Percentiles rank a stretch among this genome's conserved stretches.
phyloP scores from a whole-genome alignment of 2,113 vertebrate species.

The Rhadina sibilatrix region DNA sequence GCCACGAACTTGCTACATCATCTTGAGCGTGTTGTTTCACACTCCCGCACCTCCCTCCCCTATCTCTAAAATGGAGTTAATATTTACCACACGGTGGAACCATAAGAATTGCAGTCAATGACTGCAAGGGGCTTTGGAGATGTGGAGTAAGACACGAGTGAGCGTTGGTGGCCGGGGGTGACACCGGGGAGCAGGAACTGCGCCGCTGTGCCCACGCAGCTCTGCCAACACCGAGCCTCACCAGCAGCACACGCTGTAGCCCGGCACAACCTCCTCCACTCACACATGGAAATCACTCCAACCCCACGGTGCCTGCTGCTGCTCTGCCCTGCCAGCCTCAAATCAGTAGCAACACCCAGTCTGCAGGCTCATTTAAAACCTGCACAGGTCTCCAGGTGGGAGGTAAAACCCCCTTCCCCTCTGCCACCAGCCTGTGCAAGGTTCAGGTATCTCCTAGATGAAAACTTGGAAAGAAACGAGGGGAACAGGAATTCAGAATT shows the following conservation, averaged over 20 bases:
- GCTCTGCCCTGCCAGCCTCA: neutral
- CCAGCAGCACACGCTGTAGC: neutral
- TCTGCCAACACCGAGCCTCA: neutral
- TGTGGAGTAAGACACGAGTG: neutral
- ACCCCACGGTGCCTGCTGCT: neutral
- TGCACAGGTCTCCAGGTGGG: neutral
- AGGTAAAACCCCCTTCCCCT: neutral
- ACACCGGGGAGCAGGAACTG: neutral
- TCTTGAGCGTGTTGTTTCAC: neutral
- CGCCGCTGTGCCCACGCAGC: neutral
- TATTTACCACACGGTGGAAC: conserved; percentile 23
- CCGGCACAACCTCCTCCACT: neutral
- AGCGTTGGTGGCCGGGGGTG: neutral
- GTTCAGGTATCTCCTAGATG: neutral
- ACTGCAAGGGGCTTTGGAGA: neutral
- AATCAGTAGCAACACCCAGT: neutral
- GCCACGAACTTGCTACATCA: neutral
- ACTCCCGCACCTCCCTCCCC: neutral
- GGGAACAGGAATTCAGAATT: neutral
- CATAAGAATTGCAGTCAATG: neutral
- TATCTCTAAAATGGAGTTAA: neutral
- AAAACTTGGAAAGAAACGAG: neutral
- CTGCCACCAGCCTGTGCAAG: fast-evolving
- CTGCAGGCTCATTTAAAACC: neutral
- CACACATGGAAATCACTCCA: neutral